Percentiles rank a stretch among this genome's conserved stretches.
Conservation (phyloP, 2,888 invertebrate genomes). For the Sinelater perroti region DNA sequence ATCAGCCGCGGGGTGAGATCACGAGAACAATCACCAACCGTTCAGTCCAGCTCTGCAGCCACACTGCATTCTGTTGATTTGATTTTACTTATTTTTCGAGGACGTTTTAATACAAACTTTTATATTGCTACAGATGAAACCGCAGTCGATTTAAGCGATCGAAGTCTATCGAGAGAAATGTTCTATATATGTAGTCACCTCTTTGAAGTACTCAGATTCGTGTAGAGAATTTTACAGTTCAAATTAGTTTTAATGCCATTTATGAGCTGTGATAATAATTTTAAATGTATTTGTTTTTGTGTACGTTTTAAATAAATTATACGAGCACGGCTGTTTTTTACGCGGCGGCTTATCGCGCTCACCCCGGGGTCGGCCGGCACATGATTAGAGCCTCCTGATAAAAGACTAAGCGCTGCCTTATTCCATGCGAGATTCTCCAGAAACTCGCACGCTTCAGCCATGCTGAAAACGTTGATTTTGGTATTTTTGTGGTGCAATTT, state of each 20-base stretch:
- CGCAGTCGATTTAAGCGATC: no score
- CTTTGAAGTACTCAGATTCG: no score
- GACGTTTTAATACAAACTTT: slow-evolving; percentile 12
- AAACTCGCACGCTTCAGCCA: not conserved
- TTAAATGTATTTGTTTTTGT: slow-evolving; percentile 33
- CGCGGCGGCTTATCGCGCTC: slow-evolving; percentile 4
- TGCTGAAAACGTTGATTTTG: slow-evolving; percentile 22
- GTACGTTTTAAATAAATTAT: slow-evolving; percentile 24
- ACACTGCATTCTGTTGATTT: not conserved
- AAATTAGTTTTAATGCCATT: slow-evolving; percentile 35
- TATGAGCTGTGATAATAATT: slow-evolving; percentile 37
- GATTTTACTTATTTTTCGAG: slow-evolving; percentile 18
- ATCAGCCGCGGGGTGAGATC: no score
- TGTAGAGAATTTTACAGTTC: slow-evolving; percentile 29
- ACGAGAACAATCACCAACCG: no score
- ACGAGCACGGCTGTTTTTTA: slow-evolving; percentile 11
- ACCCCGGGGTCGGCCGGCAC: slow-evolving; percentile 7
- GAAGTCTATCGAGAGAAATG: no score
- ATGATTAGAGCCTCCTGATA: slow-evolving; percentile 14
- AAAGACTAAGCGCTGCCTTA: not conserved
- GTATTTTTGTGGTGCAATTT: slow-evolving; percentile 14
- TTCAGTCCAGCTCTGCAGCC: no score
- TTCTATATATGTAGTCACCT: no score
- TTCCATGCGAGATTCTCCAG: not conserved
- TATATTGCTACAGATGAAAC: no score